Percentiles rank a stretch among this genome's conserved stretches.
Conservation (phyloP, 92 coral and sea anemone genomes). For the Zoanthus sociatus region DNA sequence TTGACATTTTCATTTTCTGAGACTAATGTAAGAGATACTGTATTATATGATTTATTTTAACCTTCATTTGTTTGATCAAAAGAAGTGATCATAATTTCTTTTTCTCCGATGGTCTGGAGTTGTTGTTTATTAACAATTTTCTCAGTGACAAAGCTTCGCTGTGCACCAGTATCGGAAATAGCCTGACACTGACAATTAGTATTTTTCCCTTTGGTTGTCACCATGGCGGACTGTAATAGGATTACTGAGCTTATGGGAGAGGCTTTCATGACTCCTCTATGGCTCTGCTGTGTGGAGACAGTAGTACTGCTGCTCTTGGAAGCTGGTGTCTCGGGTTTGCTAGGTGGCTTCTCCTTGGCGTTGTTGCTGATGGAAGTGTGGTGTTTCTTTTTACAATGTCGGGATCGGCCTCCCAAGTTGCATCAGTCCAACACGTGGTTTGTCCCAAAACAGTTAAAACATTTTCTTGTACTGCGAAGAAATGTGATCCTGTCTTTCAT, state of each 20-base stretch:
- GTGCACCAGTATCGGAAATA: constrained; percentile 20
- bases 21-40: constrained; percentile 25
- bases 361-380: constrained; percentile 19
- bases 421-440: constrained; percentile 3
- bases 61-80: constrained; percentile 39
- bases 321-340: constrained; percentile 24
- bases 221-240: constrained; percentile 31
- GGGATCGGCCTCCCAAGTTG: neutral
- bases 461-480: neutral
- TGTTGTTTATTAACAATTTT: constrained; percentile 23
- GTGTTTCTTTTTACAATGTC: constrained; percentile 34
- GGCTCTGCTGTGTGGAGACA: constrained; percentile 9
- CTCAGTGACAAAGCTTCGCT: constrained; percentile 22
- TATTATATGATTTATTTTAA: constrained; percentile 30
- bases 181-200: constrained; percentile 19
- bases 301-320: neutral
- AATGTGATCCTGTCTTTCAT: constrained; percentile 7
- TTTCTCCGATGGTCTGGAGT: constrained; percentile 31
- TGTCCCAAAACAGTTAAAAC: constrained; percentile 38
- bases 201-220: constrained; percentile 24
- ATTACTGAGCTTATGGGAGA: constrained; percentile 31
- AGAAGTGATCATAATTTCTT: constrained; percentile 40
- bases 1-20: constrained; percentile 31
- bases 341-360: constrained; percentile 33
- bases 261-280: constrained; percentile 33